Evolutionary conservation across 2,797 vertebrate genomes (phyloP), one percentile per base, ranked within the genome.

Genomic region (Rhodeus uyekii): DNA sequence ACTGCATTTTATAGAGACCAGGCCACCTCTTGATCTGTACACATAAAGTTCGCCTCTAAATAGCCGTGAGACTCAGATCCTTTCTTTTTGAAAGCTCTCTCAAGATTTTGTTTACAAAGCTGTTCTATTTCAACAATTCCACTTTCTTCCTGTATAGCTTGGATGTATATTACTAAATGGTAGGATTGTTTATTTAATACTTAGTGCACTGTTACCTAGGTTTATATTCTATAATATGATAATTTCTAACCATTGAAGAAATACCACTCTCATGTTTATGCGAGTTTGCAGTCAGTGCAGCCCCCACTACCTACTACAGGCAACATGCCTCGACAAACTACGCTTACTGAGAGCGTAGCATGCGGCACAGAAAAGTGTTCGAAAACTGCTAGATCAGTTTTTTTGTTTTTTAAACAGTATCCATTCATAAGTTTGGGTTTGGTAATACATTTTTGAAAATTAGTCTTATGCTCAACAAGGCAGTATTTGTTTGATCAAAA

Each of bases 1-100:
- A 82, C 87, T 90, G 89, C 90, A 89, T 89, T 90, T 89, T 90
- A 87, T 89, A 86, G 87, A 90, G 89, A 89, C 46, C 36, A 55
- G 13, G 19, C 4, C 8, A 75, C 81, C 85, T 80, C 75, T 84
- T 85, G 83, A 85, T 85, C 85, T 68, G 39, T 85, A 83, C 81
- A 81, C 50, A 76, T 67, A 74, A 81, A 68, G 63, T 80, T 81
- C 19, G 58, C 46, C 46, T 76, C 79, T 85, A 75, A 85, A 81
- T 79, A 88, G 69, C 78, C 29, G 65, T 72, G 78, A 82, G 83
- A 85, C 77, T 81, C 76, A 18, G 77, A 67, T 83, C 36, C 74
- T 80, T n/a, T 55, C 7, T 63, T 63, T 85, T 80, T 53, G 73
- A n/a, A 64, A 55, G 36, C 34, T 44, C 32, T 24, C 13, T 38